A percentile compares a stretch with the other conserved stretches of the same genome.
These are phyloP conservation scores for Palythoa grandiflora DNA, from an alignment of 92 coral and sea anemone genomes.

Conservation along the genomic window DNA sequence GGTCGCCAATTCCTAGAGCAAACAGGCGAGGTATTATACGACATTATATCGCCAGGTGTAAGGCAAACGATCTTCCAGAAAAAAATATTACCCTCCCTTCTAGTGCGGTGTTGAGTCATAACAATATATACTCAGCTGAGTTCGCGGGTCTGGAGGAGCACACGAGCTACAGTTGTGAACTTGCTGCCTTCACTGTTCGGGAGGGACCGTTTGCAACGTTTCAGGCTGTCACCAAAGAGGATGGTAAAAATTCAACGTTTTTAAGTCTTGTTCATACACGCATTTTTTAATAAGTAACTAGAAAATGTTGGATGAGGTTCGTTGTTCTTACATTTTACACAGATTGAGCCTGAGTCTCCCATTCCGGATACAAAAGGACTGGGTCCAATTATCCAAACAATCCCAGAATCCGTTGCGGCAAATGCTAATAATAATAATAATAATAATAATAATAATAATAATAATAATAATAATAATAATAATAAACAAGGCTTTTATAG, in stretches of 20 bases:
- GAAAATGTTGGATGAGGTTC: no score
- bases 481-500: no score
- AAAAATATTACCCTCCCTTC: not conserved
- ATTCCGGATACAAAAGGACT: no score
- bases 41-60: not conserved
- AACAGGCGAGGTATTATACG: constrained; percentile 14
- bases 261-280: no score
- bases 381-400: no score
- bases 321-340: no score
- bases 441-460: no score
- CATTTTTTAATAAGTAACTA: no score
- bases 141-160: constrained; percentile 26
- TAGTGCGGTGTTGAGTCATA: not conserved
- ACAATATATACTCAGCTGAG: not conserved
- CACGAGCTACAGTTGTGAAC: not conserved
- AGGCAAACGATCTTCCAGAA: not conserved
- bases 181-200: constrained; percentile 10
- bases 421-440: no score
- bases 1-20: constrained; percentile 2
- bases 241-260: constrained; percentile 19
- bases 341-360: no score
- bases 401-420: no score
- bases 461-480: no score
- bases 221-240: not conserved
- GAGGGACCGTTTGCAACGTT: not conserved